phyloP scores from a whole-genome alignment of 2,113 vertebrate genomes.

The Archilochus colubris region DNA sequence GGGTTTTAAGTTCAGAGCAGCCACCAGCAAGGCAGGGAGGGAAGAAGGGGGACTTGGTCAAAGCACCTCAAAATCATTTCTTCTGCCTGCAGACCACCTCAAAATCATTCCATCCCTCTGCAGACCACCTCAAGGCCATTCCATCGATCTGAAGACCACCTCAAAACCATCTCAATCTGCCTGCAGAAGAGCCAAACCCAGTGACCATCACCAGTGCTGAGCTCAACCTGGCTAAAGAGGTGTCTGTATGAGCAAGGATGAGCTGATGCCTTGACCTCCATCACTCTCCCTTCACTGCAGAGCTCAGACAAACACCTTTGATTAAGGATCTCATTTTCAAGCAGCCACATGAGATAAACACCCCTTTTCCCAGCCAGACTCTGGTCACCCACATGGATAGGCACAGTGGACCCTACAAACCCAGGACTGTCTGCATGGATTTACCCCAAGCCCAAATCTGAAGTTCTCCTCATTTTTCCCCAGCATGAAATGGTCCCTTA shows the following conservation, averaged over 20 bases:
- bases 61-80: not conserved
- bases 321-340: not conserved
- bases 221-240: not conserved
- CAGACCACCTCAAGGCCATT: not conserved
- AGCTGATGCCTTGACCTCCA: not conserved
- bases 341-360: not conserved
- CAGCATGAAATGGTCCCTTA: not conserved
- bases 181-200: not conserved
- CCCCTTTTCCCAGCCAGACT: not conserved
- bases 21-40: not conserved
- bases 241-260: not conserved
- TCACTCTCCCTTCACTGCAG: not conserved
- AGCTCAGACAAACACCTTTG: not conserved
- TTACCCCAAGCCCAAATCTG: not conserved
- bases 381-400: accelerated
- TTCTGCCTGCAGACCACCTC: not conserved
- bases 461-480: not conserved
- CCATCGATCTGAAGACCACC: not conserved
- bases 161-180: not conserved
- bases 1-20: not conserved
- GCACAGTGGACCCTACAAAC: not conserved
- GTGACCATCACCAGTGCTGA: not conserved
- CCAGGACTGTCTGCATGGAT: accelerated
- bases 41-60: not conserved
- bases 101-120: not conserved